Evolutionary conservation across 2,888 invertebrate genomes (phyloP).

Genomic region (Synergus japonicus): DNA sequence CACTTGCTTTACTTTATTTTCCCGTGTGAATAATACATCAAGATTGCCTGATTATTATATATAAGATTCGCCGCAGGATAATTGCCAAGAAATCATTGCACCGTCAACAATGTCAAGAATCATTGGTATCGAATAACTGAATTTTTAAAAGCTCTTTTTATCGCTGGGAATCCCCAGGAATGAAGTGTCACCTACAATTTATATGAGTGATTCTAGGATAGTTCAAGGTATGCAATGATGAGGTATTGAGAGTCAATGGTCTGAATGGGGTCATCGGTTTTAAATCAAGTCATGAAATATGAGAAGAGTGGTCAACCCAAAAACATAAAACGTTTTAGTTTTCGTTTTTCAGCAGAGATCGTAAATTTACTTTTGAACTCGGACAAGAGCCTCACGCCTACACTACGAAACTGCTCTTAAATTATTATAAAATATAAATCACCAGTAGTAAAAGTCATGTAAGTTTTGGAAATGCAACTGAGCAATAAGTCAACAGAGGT

Average conservation of each 20-base stretch:
- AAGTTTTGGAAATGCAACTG: background rate
- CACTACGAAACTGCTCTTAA: background rate
- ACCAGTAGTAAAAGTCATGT: constrained; percentile 21
- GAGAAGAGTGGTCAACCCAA: background rate
- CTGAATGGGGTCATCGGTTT: constrained; percentile 8
- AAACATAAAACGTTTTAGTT: background rate
- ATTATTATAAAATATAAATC: background rate
- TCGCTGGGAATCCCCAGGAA: background rate
- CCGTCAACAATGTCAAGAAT: constrained; percentile 13
- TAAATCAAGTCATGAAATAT: background rate
- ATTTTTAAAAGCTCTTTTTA: background rate
- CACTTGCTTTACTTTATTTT: constrained; percentile 8
- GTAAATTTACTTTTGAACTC: constrained; percentile 3
- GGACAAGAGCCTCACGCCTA: constrained; percentile 3
- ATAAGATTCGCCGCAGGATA: background rate
- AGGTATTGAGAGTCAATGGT: background rate
- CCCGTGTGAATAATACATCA: background rate
- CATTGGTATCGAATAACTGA: background rate
- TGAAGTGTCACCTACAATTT: background rate
- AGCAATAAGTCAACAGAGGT: background rate
- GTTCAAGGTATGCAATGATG: constrained; percentile 23
- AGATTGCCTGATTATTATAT: background rate
- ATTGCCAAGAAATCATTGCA: constrained; percentile 17
- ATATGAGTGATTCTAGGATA: background rate
- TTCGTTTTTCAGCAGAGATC: background rate